Evolutionary conservation across 2,888 invertebrate genomes (phyloP).

Genomic region (Cryptocephalus primarius): DNA sequence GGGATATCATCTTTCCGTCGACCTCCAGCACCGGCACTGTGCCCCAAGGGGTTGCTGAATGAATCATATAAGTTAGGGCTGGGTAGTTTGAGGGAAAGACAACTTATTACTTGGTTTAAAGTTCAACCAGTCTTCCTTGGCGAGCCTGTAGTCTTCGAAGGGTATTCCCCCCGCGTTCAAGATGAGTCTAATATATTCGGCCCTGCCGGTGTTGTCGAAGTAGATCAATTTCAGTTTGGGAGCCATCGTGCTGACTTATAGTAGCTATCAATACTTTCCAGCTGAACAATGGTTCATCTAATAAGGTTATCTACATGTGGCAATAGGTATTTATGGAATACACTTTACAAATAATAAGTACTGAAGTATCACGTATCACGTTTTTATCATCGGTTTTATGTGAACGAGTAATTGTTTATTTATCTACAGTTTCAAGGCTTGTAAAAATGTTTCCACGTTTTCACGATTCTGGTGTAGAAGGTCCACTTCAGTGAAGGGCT

Average conservation of each 20-base stretch:
- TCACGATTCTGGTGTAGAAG: no score
- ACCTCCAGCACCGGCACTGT: conserved; percentile 50
- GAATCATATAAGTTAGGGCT: no score
- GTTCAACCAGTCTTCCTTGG: conserved; percentile 6
- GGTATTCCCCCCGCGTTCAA: conserved; percentile 6
- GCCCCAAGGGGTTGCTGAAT: conserved; percentile 47
- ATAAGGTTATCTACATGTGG: no score
- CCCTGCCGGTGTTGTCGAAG: conserved; percentile 6
- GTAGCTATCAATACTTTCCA: no score
- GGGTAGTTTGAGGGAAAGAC: background rate
- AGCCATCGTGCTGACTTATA: conserved; percentile 2
- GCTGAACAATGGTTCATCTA: no score
- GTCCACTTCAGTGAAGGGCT: no score
- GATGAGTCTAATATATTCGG: conserved; percentile 8
- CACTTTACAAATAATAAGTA: no score
- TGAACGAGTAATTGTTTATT: no score
- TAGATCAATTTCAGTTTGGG: conserved; percentile 8
- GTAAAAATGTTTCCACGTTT: background rate
- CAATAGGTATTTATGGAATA: no score
- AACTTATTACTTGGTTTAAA: conserved; percentile 5
- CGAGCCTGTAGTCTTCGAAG: conserved; percentile 8
- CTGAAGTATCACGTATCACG: no score
- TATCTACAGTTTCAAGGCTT: background rate
- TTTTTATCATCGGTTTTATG: no score
- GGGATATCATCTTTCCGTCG: conserved; percentile 48